Evolutionary conservation across 1,140 invertebrate genomes (phyloP).

Genomic region (Cydia pomonella): DNA sequence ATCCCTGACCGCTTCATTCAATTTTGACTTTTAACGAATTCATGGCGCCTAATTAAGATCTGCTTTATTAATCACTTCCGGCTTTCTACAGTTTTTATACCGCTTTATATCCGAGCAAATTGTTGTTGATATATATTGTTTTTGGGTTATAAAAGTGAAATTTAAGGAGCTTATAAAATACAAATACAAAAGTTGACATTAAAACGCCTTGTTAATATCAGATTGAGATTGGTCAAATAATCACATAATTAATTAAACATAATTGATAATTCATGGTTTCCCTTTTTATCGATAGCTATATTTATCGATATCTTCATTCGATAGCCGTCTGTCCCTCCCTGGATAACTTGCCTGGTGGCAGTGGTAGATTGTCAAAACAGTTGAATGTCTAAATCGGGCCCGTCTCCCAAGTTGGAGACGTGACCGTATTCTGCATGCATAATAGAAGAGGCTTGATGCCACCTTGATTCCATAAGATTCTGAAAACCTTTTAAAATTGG

Average conservation of each 20-base stretch:
- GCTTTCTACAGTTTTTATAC: slow-evolving; percentile 10
- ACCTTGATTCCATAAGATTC: slow-evolving; percentile 33
- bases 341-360: background rate
- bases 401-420: slow-evolving; percentile 10
- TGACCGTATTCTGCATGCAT: slow-evolving; percentile 33
- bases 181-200: too few relatives aligned
- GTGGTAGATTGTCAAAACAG: slow-evolving; percentile 31
- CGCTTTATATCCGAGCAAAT: slow-evolving; percentile 1
- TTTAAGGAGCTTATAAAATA: too few relatives aligned
- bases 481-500: slow-evolving; percentile 31
- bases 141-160: too few relatives aligned
- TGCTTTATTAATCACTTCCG: slow-evolving; percentile 60
- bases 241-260: too few relatives aligned
- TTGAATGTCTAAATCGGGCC: slow-evolving; percentile 9
- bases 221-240: too few relatives aligned
- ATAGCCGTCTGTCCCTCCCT: background rate
- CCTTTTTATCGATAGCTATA: background rate
- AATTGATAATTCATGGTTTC: too few relatives aligned
- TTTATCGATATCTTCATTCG: background rate
- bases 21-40: slow-evolving; percentile 55
- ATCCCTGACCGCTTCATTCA: slow-evolving; percentile 35
- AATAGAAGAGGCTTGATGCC: slow-evolving; percentile 31
- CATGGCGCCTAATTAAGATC: slow-evolving; percentile 60
- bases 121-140: background rate
- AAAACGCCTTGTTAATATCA: too few relatives aligned